Evolutionary conservation across 2,113 vertebrate species (phyloP), one percentile per base, ranked within the genome.

Genomic region (Chionodraco myersi): DNA sequence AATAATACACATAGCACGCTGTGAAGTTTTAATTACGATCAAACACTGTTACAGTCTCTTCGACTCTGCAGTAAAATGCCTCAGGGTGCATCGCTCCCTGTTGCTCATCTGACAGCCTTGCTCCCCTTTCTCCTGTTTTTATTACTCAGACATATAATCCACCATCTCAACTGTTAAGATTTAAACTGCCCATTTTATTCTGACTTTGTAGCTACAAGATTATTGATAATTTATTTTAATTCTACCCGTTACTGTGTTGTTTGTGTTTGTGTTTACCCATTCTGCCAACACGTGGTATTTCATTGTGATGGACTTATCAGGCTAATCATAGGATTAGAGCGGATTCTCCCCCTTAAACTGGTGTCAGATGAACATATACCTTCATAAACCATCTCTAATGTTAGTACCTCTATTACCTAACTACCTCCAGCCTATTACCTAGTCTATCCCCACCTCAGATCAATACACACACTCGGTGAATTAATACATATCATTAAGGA

Each of bases 281-380:
- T 75, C 71, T 60, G 77, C 79, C 64, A 79, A 87, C 83, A 78
- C 51, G 71, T 80, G 74, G 76, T 89, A 79, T 91, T 80, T 91
- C 80, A 70, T 79, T 90, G 87, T 92, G 89, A 85, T 88, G 72
- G 92, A 91, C 79, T 94, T 94, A 94, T 88, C 79, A 90, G 92
- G 86, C 92, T 95, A 90, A 92, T 94, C 93, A 89, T 65, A 44
- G 94, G 93, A 94, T 95, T 95, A 94, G 70, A 14, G 13, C 82
- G 90, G 93, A 93, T 93, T 94, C 90, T 90, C 81, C 77, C 84
- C 73, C 88, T 88, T 77, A 93, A 93, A 94, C 94, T 88, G 86
- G 91, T 93, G 94, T 94, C 91, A 94, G 94, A 95, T 95, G 95
- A 95, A 91, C 92, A 92, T 85, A 94, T 91, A 89, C 73, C 84